Evolutionary conservation across 2,888 invertebrate genomes (phyloP).

Genomic region (Clivina fossor): DNA sequence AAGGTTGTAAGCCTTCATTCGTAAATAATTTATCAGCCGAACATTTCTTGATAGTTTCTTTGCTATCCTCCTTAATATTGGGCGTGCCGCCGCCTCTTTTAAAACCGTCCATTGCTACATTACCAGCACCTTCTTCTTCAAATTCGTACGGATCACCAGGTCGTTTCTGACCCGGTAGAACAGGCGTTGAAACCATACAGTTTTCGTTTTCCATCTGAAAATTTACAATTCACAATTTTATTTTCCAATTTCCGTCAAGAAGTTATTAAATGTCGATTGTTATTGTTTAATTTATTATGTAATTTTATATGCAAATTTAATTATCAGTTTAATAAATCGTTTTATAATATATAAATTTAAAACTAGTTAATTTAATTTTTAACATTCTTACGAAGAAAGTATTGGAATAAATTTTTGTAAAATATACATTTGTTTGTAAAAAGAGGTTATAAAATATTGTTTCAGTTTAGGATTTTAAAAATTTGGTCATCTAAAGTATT

Average conservation of each 20-base stretch:
- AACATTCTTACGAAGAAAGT: too few species aligned
- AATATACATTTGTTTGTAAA: too few species aligned
- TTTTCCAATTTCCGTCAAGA: too few species aligned
- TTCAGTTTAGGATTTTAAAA: too few species aligned
- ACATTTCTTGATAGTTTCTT: constrained; percentile 55
- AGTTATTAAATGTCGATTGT: too few species aligned
- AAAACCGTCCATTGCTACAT: constrained; percentile 57
- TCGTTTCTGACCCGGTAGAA: constrained; percentile 50
- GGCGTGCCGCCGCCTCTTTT: constrained; percentile 53
- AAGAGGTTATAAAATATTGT: too few species aligned
- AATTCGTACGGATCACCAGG: constrained; percentile 71
- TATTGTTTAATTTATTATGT: too few species aligned
- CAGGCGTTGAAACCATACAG: constrained; percentile 19
- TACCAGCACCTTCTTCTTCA: constrained; percentile 63
- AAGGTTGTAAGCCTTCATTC: constrained; percentile 85
- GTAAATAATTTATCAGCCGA: constrained; percentile 73
- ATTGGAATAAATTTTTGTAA: too few species aligned
- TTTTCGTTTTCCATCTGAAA: constrained; percentile 31
- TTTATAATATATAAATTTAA: too few species aligned
- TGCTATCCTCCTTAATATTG: constrained; percentile 54
- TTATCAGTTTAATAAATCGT: too few species aligned
- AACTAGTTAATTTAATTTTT: too few species aligned
- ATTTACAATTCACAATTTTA: neutral
- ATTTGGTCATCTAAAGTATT: constrained; percentile 23
- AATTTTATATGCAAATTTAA: too few species aligned